These are phyloP conservation scores for Enhydra lutris DNA, from an alignment of 2,113 vertebrate species.

Conservation along the genomic window DNA sequence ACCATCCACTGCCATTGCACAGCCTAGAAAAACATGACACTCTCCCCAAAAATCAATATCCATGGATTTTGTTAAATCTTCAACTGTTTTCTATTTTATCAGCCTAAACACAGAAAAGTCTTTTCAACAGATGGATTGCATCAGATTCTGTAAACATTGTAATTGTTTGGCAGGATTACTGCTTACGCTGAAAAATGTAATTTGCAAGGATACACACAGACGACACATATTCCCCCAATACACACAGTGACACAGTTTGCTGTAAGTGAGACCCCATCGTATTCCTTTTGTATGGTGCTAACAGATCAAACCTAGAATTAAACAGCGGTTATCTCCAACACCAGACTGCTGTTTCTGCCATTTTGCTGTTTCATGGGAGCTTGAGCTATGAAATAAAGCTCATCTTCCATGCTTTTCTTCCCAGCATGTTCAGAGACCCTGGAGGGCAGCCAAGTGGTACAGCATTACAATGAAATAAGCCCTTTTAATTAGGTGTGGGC, in stretches of 20 bases:
- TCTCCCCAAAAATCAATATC: constrained; percentile 40
- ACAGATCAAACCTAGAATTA: constrained; percentile 61
- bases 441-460: constrained; percentile 51
- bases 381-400: constrained; percentile 45
- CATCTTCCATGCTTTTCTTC: not conserved
- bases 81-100: constrained; percentile 82
- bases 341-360: constrained; percentile 50
- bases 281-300: constrained; percentile 39
- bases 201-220: constrained; percentile 75
- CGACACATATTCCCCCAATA: constrained; percentile 44
- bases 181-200: constrained; percentile 79
- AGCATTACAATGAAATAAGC: constrained; percentile 30
- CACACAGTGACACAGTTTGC: constrained; percentile 27
- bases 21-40: not conserved
- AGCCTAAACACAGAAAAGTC: constrained; percentile 79
- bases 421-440: not conserved
- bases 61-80: constrained; percentile 75
- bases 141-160: constrained; percentile 83
- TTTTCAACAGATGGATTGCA: constrained; percentile 83
- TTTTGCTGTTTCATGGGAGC: constrained; percentile 29
- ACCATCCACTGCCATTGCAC: not conserved
- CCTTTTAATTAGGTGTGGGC: constrained; percentile 46
- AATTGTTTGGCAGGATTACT: constrained; percentile 82
- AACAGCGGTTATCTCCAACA: constrained; percentile 64
- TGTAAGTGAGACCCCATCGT: constrained; percentile 27